Evolutionary conservation across 2,888 invertebrate genomes (phyloP), one percentile per base, ranked within the genome.

Genomic region (Caenorhabditis macrosperma): DNA sequence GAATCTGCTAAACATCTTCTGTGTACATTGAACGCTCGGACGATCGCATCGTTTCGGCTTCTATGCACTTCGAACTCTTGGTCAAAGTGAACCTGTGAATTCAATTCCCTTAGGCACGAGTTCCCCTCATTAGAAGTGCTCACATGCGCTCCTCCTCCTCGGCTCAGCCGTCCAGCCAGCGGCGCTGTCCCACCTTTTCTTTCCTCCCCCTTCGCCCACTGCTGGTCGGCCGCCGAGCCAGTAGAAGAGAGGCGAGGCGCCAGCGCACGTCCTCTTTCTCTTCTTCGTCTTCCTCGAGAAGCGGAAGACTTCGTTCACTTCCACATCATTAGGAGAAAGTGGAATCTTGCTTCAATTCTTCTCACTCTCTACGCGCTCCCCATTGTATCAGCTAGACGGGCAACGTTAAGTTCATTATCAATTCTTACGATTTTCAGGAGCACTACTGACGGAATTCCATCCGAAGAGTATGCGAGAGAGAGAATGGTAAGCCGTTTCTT

Each of bases 181-280:
- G n/a, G n/a, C n/a, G n/a, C n/a, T n/a, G n/a, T n/a, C n/a, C 52
- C 52, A 28, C 28, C 52, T 52, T 52, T 15, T 22, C n/a, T 52
- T 26, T 46, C 20, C 20, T 20, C 17, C n/a, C 22, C 24, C 24
- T 10, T 24, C 26, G 26, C 12, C 17, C 22, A 50, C 12, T 24
- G 26, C n/a, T n/a, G 4, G 48, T 24, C 24, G 48, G 20, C 2
- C 52, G 26, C 52, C 52, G 52, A 12, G 26, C 24, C 52, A 33
- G 33, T n/a, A 33, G 33, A 33, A n/a, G 50, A 50, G 50, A 50
- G 33, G 55, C 33, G 55, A 33, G 55, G 55, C 55, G 55, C 46
- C 46, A 46, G 10, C n/a, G 46, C 46, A 50, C 50, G 24, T 50
- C 50, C 24, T 50, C 50, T 50, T 24, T 2, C n/a, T 52, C 52